These are phyloP conservation scores for Pimpla rufipes DNA, from an alignment of 2,888 invertebrate genomes.

Conservation along the genomic window DNA sequence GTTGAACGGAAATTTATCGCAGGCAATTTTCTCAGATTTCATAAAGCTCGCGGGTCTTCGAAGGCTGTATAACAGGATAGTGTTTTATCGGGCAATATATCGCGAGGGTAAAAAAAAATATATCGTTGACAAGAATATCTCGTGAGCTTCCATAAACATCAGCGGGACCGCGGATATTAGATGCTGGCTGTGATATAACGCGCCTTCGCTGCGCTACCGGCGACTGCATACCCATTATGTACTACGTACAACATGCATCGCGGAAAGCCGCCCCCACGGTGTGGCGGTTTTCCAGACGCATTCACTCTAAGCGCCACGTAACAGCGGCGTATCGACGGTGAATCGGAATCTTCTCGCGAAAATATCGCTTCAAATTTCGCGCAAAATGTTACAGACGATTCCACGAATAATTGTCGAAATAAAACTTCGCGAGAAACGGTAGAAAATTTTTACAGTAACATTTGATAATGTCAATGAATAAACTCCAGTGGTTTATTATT, in stretches of 20 bases:
- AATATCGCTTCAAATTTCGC: neutral
- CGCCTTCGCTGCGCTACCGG: slow-evolving; percentile 34
- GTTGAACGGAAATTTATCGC: slow-evolving; percentile 1
- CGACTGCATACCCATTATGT: slow-evolving; percentile 53
- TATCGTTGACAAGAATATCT: slow-evolving; percentile 49
- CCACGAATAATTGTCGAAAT: neutral
- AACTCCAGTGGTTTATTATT: no score
- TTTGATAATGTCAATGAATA: no score
- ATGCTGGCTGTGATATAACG: slow-evolving; percentile 60
- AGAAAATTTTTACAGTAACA: neutral
- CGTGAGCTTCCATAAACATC: slow-evolving; percentile 62
- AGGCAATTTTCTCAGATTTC: slow-evolving; percentile 35
- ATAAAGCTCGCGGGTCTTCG: slow-evolving; percentile 6
- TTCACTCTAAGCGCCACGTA: slow-evolving; percentile 2
- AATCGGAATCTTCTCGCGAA: neutral
- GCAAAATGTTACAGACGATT: neutral
- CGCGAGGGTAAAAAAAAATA: neutral
- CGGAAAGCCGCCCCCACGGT: slow-evolving; percentile 30
- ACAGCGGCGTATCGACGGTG: neutral
- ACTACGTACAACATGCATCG: slow-evolving; percentile 31
- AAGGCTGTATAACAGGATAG: slow-evolving; percentile 30
- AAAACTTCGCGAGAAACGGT: neutral
- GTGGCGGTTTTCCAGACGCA: slow-evolving; percentile 33
- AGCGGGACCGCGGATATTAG: slow-evolving; percentile 57
- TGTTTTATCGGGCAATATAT: slow-evolving; percentile 55